These are phyloP conservation scores for Phaetusa simplex DNA, from an alignment of 2,113 vertebrate species.

Conservation along the genomic window DNA sequence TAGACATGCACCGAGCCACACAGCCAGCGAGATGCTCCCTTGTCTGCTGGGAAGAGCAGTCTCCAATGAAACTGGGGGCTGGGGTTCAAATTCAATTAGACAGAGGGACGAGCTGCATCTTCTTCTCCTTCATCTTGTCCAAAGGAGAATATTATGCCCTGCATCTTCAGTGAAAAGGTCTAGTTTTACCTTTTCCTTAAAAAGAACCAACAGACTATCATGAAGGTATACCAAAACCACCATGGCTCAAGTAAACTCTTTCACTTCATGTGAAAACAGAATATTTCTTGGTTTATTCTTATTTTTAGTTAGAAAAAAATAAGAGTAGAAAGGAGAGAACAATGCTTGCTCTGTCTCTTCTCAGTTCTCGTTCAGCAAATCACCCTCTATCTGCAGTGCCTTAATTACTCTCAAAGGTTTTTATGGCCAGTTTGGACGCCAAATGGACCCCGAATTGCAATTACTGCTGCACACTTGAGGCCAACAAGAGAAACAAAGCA, in stretches of 20 bases:
- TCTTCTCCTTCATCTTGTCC: background rate
- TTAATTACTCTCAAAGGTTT: background rate
- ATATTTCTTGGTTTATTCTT: background rate
- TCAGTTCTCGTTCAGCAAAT: background rate
- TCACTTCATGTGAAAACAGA: background rate
- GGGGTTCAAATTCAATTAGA: background rate
- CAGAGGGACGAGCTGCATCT: background rate
- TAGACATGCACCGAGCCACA: background rate
- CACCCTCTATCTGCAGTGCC: background rate
- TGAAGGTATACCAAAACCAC: background rate
- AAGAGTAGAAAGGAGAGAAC: background rate
- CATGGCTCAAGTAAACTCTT: rapidly evolving
- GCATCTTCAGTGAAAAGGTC: background rate
- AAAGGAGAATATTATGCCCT: background rate
- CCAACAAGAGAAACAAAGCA: background rate
- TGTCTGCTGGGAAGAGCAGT: background rate
- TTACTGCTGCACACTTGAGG: constrained; percentile 17
- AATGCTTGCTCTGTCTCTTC: background rate
- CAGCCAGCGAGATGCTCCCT: background rate
- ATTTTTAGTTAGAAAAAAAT: background rate
- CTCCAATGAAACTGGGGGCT: background rate
- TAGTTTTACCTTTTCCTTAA: background rate
- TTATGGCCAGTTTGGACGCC: constrained; percentile 16
- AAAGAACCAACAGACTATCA: rapidly evolving
- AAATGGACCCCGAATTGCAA: constrained; percentile 27